A percentile compares a stretch with the other conserved stretches of the same genome.
These are phyloP conservation scores for Felis chaus DNA, from an alignment of 2,113 vertebrate genomes.

Conservation along the genomic window DNA sequence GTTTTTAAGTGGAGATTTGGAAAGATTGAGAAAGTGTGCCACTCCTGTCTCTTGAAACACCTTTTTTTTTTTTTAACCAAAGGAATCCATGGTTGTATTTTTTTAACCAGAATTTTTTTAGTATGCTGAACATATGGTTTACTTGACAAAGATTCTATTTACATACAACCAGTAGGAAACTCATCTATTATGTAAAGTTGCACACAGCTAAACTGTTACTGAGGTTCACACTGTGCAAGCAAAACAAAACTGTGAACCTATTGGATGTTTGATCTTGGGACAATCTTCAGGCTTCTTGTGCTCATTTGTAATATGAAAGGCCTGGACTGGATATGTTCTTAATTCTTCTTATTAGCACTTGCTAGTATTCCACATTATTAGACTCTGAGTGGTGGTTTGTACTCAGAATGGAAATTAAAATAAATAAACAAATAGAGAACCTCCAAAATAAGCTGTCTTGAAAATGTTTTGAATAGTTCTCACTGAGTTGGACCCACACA, in stretches of 20 bases:
- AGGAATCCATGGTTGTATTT: not conserved
- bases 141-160: constrained; percentile 7
- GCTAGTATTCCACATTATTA: not conserved
- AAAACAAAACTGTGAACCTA: not conserved
- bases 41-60: not conserved
- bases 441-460: not conserved
- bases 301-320: not conserved
- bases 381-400: not conserved
- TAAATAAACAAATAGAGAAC: not conserved
- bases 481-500: not conserved
- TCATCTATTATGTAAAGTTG: not conserved
- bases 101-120: constrained; percentile 3
- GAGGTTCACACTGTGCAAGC: not conserved
- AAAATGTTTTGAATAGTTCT: no score
- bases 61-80: not conserved
- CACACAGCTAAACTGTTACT: not conserved
- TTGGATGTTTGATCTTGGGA: not conserved
- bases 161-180: not conserved
- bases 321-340: not conserved
- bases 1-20: not conserved
- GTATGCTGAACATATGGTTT: not conserved
- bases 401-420: not conserved
- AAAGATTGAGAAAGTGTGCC: not conserved
- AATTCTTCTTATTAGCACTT: constrained; percentile 4
- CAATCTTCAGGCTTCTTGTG: not conserved